These are phyloP conservation scores for Conopomorpha cramerella DNA, from an alignment of 1,140 invertebrate genomes.

Conservation along the genomic window DNA sequence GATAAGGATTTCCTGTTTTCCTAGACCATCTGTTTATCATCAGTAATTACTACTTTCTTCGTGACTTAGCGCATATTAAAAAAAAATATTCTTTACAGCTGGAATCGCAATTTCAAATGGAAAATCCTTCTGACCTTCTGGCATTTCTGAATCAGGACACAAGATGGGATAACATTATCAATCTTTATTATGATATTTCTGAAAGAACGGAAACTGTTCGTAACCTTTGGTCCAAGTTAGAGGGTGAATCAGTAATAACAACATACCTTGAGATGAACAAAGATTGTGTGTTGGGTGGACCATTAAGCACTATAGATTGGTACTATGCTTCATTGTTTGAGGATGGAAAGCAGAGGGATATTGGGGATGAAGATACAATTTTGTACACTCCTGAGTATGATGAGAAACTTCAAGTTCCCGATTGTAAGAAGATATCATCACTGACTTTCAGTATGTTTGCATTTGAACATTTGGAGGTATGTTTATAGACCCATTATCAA, in stretches of 20 bases:
- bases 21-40: background rate
- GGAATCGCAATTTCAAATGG: conserved; percentile 79
- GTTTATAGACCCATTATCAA: conserved; percentile 9
- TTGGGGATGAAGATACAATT: conserved; percentile 21
- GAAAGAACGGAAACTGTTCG: conserved; percentile 69
- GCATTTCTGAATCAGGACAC: conserved; percentile 83
- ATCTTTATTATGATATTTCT: conserved; percentile 69
- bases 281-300: conserved; percentile 69
- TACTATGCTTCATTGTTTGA: conserved; percentile 67
- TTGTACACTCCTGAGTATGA: conserved; percentile 19
- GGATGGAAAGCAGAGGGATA: conserved; percentile 44
- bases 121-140: conserved; percentile 78
- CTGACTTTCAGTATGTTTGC: conserved; percentile 76
- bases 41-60: background rate
- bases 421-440: conserved; percentile 69
- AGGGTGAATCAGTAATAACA: conserved; percentile 66
- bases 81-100: conserved; percentile 43
- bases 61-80: background rate
- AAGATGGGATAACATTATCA: conserved; percentile 65
- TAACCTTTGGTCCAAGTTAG: conserved; percentile 65
- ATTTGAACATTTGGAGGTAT: conserved; percentile 81
- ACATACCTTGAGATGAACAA: conserved; percentile 67
- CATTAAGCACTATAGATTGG: conserved; percentile 70
- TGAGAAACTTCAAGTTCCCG: conserved; percentile 58
- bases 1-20: conserved; percentile 12